phyloP scores from a whole-genome alignment of 2,797 vertebrate genomes.

The Esox masquinongy region DNA sequence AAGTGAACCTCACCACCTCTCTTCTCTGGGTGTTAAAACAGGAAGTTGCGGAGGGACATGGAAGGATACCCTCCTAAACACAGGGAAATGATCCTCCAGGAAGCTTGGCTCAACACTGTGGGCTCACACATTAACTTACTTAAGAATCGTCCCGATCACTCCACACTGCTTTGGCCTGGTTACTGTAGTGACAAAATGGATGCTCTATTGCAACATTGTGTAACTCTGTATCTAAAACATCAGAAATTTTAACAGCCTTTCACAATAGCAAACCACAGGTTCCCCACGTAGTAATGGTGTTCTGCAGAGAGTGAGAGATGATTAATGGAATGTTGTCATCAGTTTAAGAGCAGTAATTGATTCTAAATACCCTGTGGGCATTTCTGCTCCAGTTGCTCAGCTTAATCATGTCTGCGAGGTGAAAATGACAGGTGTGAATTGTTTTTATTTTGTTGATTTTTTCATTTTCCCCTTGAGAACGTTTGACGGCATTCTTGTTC shows the following conservation, averaged over 20 bases:
- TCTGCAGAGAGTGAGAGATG: conserved; percentile 18
- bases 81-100: conserved; percentile 92
- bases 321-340: conserved; percentile 18
- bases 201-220: conserved; percentile 24
- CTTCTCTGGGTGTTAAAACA: conserved; percentile 62
- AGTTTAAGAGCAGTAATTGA: conserved; percentile 26
- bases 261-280: conserved; percentile 25
- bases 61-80: conserved; percentile 94
- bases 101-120: conserved; percentile 85
- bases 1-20: conserved; percentile 48
- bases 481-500: background rate
- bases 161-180: conserved; percentile 34
- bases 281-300: conserved; percentile 9
- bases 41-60: conserved; percentile 86
- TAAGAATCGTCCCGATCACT: conserved; percentile 23
- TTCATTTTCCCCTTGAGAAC: conserved; percentile 37
- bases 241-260: background rate
- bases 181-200: conserved; percentile 26
- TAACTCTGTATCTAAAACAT: conserved; percentile 1
- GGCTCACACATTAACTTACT: conserved; percentile 40
- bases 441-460: conserved; percentile 37
- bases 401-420: conserved; percentile 12
- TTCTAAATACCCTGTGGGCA: conserved; percentile 19
- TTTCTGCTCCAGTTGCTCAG: conserved; percentile 22
- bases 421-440: conserved; percentile 27